These are phyloP conservation scores for Phanerotoma sp. DNA, from an alignment of 2,888 invertebrate genomes.

Conservation along the genomic window DNA sequence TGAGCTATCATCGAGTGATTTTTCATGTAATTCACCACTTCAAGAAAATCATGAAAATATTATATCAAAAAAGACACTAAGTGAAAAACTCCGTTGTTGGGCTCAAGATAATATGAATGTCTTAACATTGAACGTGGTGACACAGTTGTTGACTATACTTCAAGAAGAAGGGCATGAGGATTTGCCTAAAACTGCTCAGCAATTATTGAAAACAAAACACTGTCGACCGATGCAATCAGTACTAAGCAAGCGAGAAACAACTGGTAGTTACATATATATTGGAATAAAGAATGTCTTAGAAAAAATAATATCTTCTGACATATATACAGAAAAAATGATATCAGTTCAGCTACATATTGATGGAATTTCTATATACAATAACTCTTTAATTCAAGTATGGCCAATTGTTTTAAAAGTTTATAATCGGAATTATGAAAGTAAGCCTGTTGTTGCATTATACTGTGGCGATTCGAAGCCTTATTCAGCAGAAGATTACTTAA, in stretches of 20 bases:
- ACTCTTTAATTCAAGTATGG: constrained; percentile 8
- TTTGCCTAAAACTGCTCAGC: constrained; percentile 3
- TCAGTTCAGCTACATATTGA: constrained; percentile 6
- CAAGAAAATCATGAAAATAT: not conserved
- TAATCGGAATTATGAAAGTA: not conserved
- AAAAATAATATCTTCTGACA: not conserved
- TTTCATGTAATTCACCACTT: not conserved
- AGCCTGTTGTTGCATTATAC: constrained; percentile 15
- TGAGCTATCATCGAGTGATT: not conserved
- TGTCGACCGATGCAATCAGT: not conserved
- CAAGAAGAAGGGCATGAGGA: constrained; percentile 15
- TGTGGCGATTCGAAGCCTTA: constrained; percentile 18
- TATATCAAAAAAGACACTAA: not conserved
- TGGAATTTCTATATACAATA: not conserved
- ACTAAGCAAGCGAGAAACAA: not conserved
- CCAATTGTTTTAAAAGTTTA: constrained; percentile 9
- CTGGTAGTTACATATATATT: constrained; percentile 3
- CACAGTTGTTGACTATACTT: constrained; percentile 25
- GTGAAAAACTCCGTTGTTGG: constrained; percentile 9
- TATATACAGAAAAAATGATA: constrained; percentile 4
- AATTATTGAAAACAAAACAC: constrained; percentile 4
- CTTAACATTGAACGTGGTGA: constrained; percentile 15
- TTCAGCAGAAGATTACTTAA: constrained; percentile 6
- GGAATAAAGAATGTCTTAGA: constrained; percentile 6
- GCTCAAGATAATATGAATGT: not conserved